Conservation (phyloP, 2,888 invertebrate species). For the Apomyelois bistriatella region DNA sequence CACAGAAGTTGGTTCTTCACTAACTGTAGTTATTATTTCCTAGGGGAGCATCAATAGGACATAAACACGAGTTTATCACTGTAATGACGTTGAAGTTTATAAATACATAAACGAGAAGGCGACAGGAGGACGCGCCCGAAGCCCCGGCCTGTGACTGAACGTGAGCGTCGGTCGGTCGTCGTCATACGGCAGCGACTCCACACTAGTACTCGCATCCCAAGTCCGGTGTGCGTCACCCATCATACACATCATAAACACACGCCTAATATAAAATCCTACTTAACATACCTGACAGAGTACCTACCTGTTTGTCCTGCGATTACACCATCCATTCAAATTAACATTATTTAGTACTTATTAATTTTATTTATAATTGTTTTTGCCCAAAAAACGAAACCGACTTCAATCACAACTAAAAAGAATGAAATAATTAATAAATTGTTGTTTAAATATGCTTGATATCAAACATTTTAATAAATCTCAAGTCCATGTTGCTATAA, state of each 20-base stretch:
- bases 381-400: too few species aligned
- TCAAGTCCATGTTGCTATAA: too few species aligned
- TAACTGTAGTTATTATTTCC: background rate
- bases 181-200: conserved; percentile 21
- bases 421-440: too few species aligned
- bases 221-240: conserved; percentile 51
- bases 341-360: too few species aligned
- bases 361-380: too few species aligned
- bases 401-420: too few species aligned
- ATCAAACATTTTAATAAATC: too few species aligned
- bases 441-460: too few species aligned
- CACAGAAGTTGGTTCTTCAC: background rate
- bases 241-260: conserved; percentile 50
- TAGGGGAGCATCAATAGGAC: conserved; percentile 22
- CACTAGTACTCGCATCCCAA: conserved; percentile 43
- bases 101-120: conserved; percentile 66
- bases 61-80: conserved; percentile 57
- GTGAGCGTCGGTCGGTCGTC: conserved; percentile 58
- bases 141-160: conserved; percentile 50
- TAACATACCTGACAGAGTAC: conserved; percentile 48
- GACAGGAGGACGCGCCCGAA: conserved; percentile 72
- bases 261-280: conserved; percentile 48
- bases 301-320: conserved; percentile 36
- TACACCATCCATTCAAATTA: conserved; percentile 24
- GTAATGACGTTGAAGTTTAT: conserved; percentile 66